These are phyloP conservation scores for Manis javanica DNA, from an alignment of 2,797 vertebrate species.

Conservation along the genomic window DNA sequence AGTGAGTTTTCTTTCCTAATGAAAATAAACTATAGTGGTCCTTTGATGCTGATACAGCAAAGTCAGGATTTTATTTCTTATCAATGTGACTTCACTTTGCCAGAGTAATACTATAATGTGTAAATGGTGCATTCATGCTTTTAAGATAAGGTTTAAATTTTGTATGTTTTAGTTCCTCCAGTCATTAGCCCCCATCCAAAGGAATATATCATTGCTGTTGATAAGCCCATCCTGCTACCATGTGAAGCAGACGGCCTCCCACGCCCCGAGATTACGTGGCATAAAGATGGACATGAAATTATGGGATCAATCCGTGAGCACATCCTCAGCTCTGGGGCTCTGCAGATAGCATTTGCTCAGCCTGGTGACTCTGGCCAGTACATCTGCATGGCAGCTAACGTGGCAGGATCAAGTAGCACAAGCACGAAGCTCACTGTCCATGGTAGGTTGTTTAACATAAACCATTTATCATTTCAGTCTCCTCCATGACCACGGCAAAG, in stretches of 20 bases:
- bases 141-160: background rate
- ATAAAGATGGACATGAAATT: slow-evolving; percentile 91
- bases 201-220: slow-evolving; percentile 88
- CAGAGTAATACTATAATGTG: fast-evolving
- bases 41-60: background rate
- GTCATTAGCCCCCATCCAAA: slow-evolving; percentile 87
- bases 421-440: slow-evolving; percentile 91
- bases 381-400: slow-evolving; percentile 93
- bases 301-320: slow-evolving; percentile 89
- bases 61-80: background rate
- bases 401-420: slow-evolving; percentile 90
- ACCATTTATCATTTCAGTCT: fast-evolving
- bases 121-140: background rate
- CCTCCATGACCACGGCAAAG: background rate
- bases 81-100: background rate
- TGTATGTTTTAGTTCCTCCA: slow-evolving; percentile 92
- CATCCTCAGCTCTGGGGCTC: slow-evolving; percentile 91
- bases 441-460: slow-evolving; percentile 86
- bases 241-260: slow-evolving; percentile 93
- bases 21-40: background rate
- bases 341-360: slow-evolving; percentile 93
- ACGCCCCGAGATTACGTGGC: slow-evolving; percentile 91
- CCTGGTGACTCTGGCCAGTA: slow-evolving; percentile 91
- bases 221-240: slow-evolving; percentile 91
- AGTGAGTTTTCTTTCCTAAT: background rate